phyloP scores from a whole-genome alignment of 1,140 invertebrate species.

The Zaprionus ghesquierei region DNA sequence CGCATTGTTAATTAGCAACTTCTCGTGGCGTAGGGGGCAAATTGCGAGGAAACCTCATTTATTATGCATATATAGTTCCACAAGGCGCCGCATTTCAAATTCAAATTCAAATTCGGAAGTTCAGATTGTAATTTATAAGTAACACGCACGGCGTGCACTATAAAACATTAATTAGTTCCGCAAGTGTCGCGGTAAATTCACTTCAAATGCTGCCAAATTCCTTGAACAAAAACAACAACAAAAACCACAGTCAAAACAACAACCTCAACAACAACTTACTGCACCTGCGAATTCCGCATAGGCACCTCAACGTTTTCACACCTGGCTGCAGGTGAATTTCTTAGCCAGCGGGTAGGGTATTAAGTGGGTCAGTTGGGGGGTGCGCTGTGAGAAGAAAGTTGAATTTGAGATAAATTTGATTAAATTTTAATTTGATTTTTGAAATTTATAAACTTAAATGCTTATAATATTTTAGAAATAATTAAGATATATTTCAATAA shows the following conservation, averaged over 20 bases:
- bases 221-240: neutral
- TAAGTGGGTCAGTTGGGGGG: neutral
- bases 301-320: neutral
- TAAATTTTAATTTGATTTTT: too few relatives aligned
- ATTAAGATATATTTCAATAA: too few relatives aligned
- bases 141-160: neutral
- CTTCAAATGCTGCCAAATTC: constrained; percentile 14
- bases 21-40: neutral
- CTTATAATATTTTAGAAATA: too few relatives aligned
- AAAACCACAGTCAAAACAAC: neutral
- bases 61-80: constrained; percentile 35
- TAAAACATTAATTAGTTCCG: constrained; percentile 52
- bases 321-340: neutral
- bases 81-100: constrained; percentile 9
- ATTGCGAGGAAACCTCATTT: constrained; percentile 19
- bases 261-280: constrained; percentile 1
- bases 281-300: neutral
- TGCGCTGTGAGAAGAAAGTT: neutral
- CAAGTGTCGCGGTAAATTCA: constrained; percentile 31
- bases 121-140: constrained; percentile 33
- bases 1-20: constrained; percentile 45
- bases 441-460: too few relatives aligned
- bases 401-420: too few relatives aligned
- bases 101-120: neutral
- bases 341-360: neutral